phyloP scores from a whole-genome alignment of 2,113 vertebrate genomes.

The Microtus richardsoni region DNA sequence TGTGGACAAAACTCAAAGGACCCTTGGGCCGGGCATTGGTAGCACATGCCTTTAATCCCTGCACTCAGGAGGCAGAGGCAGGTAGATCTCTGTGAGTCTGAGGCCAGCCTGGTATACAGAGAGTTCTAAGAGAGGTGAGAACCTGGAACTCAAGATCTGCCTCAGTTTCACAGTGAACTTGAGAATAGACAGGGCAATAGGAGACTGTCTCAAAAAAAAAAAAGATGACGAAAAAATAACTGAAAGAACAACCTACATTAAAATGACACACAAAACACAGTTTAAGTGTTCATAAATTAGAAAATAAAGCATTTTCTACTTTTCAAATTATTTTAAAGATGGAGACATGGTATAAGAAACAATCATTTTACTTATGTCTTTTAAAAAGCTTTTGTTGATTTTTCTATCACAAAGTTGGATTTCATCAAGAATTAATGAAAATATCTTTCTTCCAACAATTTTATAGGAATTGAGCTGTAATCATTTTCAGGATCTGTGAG shows the following conservation, averaged over 20 bases:
- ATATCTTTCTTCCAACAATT: constrained; percentile 47
- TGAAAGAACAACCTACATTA: neutral
- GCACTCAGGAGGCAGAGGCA: too few species aligned
- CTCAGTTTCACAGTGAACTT: neutral
- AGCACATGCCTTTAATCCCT: too few species aligned
- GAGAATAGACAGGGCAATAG: neutral
- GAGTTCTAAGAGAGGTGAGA: neutral
- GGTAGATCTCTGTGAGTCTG: too few species aligned
- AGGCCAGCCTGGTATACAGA: too few species aligned
- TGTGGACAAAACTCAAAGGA: too few species aligned
- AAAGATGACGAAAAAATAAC: neutral
- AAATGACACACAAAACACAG: neutral
- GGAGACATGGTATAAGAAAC: neutral
- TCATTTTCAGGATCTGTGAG: neutral
- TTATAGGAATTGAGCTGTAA: constrained; percentile 45
- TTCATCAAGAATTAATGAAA: constrained; percentile 48
- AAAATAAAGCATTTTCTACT: constrained; percentile 13
- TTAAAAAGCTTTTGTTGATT: neutral
- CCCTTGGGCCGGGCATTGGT: too few species aligned
- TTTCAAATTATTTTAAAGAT: constrained; percentile 14
- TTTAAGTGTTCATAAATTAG: neutral
- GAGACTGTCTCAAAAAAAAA: neutral
- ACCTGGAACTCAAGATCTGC: neutral
- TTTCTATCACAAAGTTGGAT: neutral
- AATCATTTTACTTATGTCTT: neutral